These are phyloP conservation scores for Trialeurodes vaporariorum DNA, from an alignment of 1,140 invertebrate genomes.

Conservation along the genomic window DNA sequence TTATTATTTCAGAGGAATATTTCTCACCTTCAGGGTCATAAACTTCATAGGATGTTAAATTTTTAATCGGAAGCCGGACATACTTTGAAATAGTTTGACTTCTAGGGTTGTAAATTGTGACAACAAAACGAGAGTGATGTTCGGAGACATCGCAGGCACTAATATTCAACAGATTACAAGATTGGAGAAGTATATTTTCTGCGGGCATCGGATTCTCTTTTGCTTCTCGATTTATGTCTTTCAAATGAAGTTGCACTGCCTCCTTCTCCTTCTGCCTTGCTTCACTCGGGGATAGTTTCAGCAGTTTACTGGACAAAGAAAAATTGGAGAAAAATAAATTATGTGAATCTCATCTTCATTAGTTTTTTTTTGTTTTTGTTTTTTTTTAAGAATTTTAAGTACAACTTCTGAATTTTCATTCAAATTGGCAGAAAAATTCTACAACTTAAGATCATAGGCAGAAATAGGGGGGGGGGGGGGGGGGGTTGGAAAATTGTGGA, in stretches of 20 bases:
- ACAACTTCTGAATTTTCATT: no score
- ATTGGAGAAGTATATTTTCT: conserved; percentile 33
- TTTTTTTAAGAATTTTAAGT: no score
- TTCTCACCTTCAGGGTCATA: conserved; percentile 43
- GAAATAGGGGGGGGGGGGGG: no score
- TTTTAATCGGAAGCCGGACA: conserved; percentile 57
- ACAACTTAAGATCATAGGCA: no score
- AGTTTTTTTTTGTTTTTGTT: no score
- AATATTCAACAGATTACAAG: conserved; percentile 53
- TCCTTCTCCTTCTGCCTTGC: no score
- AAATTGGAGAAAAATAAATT: no score
- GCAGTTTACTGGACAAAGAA: conserved; percentile 24
- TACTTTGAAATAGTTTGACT: conserved; percentile 48
- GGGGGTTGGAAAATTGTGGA: no score
- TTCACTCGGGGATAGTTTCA: conserved; percentile 14
- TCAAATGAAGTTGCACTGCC: no score
- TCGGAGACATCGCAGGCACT: conserved; percentile 53
- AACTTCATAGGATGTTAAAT: conserved; percentile 42
- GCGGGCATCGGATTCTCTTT: neutral
- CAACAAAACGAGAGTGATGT: conserved; percentile 43
- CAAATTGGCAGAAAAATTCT: no score
- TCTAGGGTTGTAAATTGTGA: conserved; percentile 72
- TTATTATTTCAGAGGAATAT: no score
- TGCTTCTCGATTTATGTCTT: neutral
- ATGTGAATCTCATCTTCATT: no score